Conservation (phyloP, 2,888 invertebrate species). For the Plagodis pulveraria region DNA sequence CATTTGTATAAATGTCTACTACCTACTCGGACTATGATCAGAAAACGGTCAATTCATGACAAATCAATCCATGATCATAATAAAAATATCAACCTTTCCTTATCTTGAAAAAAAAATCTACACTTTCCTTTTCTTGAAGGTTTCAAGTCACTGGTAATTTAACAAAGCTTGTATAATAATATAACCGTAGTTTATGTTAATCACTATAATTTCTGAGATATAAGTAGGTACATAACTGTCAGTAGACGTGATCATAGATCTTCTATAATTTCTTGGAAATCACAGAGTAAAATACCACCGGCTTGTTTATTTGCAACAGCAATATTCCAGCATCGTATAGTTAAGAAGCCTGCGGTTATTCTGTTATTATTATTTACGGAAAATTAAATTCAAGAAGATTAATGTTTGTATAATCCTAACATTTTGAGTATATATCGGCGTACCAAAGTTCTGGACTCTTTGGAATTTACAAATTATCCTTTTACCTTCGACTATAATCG, state of each 20-base stretch:
- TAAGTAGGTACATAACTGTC: constrained; percentile 8
- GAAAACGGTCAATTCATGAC: constrained; percentile 51
- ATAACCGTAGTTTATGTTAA: constrained; percentile 6
- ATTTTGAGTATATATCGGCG: not conserved
- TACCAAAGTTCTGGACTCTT: not conserved
- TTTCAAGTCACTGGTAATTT: constrained; percentile 34
- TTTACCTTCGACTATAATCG: too few relatives aligned
- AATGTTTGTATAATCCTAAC: not conserved
- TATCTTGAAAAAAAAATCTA: constrained; percentile 42
- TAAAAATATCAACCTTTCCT: constrained; percentile 45
- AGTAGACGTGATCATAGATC: constrained; percentile 14
- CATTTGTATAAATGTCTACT: constrained; percentile 9
- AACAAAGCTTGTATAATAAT: constrained; percentile 13
- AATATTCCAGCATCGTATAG: not conserved
- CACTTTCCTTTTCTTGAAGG: constrained; percentile 51
- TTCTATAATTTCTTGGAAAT: constrained; percentile 11
- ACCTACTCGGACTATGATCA: constrained; percentile 34
- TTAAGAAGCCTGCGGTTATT: constrained; percentile 2
- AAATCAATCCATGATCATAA: constrained; percentile 40
- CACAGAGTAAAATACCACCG: constrained; percentile 5
- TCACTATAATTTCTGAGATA: constrained; percentile 25
- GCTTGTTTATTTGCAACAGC: constrained; percentile 1
- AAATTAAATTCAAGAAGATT: not conserved
- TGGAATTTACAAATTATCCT: not conserved
- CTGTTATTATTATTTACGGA: constrained; percentile 2